A percentile compares a stretch with the other conserved stretches of the same genome.
Evolutionary conservation across 1,140 invertebrate species (phyloP).

Genomic region (Theocolax elegans): DNA sequence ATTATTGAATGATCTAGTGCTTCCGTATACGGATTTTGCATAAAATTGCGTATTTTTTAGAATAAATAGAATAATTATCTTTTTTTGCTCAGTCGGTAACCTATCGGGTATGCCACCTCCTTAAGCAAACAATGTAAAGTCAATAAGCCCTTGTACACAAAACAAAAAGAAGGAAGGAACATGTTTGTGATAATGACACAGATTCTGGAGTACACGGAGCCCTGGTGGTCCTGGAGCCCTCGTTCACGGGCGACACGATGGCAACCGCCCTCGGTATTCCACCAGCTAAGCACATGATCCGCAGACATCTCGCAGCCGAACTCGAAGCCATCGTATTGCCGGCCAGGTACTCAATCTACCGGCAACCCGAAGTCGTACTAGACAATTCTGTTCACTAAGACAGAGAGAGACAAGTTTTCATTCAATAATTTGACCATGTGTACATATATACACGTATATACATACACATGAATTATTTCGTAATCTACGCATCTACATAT

Average conservation of each 20-base stretch:
- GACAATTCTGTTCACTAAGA: slow-evolving; percentile 62
- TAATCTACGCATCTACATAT: too few relatives aligned
- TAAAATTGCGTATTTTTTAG: too few relatives aligned
- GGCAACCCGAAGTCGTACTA: slow-evolving; percentile 63
- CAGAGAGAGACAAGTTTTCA: slow-evolving; percentile 36
- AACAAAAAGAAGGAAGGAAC: too few relatives aligned
- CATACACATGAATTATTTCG: background rate
- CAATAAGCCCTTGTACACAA: too few relatives aligned
- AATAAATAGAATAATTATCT: too few relatives aligned
- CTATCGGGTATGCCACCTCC: too few relatives aligned
- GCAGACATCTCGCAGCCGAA: slow-evolving; percentile 89
- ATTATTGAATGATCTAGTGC: too few relatives aligned
- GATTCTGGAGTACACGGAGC: slow-evolving; percentile 95
- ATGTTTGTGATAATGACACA: slow-evolving; percentile 51
- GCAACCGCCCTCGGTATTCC: slow-evolving; percentile 92
- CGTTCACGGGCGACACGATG: slow-evolving; percentile 94
- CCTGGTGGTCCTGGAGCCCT: slow-evolving; percentile 90
- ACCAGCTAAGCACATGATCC: slow-evolving; percentile 91
- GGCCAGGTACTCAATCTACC: slow-evolving; percentile 80
- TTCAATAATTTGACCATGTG: too few relatives aligned
- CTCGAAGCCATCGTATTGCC: slow-evolving; percentile 89
- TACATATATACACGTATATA: too few relatives aligned
- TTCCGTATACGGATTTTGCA: too few relatives aligned
- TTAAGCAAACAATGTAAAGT: too few relatives aligned
- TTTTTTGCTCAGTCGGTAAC: too few relatives aligned